These are phyloP conservation scores for Syrphus vitripennis DNA, from an alignment of 2,888 invertebrate genomes.

Conservation along the genomic window DNA sequence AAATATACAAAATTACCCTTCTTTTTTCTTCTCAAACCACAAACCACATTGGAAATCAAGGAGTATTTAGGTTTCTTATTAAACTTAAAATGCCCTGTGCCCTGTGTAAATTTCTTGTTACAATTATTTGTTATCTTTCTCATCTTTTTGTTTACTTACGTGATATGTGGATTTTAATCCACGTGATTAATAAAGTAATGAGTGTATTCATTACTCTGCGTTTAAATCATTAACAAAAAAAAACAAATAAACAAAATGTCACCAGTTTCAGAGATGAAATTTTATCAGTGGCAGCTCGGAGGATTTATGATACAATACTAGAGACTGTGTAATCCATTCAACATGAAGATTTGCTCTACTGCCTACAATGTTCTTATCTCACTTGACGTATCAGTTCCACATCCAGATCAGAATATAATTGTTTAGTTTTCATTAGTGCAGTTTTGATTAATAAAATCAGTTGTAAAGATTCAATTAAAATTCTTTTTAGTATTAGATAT, in stretches of 20 bases:
- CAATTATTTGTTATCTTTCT: not conserved
- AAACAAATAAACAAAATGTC: constrained; percentile 34
- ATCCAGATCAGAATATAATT: not conserved
- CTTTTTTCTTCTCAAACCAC: too few species aligned
- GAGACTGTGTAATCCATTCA: constrained; percentile 33
- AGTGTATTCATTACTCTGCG: not conserved
- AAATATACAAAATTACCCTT: too few species aligned
- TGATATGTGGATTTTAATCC: not conserved
- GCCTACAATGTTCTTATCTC: constrained; percentile 36
- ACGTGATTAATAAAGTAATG: too few species aligned
- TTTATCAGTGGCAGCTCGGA: constrained; percentile 49
- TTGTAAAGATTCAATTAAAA: constrained; percentile 22
- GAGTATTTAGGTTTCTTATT: too few species aligned
- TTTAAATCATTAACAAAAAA: constrained; percentile 6
- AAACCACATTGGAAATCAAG: too few species aligned
- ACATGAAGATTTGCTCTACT: constrained; percentile 14
- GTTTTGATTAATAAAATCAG: constrained; percentile 42
- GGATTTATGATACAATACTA: constrained; percentile 19
- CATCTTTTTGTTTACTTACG: not conserved
- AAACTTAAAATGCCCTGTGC: not conserved
- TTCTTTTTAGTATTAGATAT: not conserved
- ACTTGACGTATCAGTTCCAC: constrained; percentile 11
- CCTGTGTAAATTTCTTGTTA: not conserved
- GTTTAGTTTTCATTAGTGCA: constrained; percentile 36
- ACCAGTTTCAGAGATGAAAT: constrained; percentile 38